Conservation (phyloP, 2,888 invertebrate genomes). For the Serripes groenlandicus region DNA sequence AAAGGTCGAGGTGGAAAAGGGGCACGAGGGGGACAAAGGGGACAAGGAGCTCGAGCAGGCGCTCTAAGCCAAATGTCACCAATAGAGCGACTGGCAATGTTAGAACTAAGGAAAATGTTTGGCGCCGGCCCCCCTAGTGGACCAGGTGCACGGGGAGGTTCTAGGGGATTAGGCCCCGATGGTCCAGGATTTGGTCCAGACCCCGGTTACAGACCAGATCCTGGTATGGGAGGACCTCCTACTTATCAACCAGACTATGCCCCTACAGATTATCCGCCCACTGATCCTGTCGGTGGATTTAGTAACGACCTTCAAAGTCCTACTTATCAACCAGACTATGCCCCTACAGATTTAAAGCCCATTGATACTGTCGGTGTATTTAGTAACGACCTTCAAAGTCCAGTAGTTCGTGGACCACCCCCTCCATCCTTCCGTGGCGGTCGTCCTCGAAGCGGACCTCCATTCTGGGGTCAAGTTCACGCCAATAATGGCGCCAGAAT, state of each 20-base stretch:
- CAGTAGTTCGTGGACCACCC: slow-evolving; percentile 15
- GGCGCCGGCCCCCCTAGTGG: not conserved
- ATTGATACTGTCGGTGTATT: not conserved
- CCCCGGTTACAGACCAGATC: not conserved
- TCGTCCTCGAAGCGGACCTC: not conserved
- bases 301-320: not conserved
- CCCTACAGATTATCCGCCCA: not conserved
- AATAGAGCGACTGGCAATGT: slow-evolving; percentile 2
- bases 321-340: not conserved
- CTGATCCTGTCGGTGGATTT: not conserved
- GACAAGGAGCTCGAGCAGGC: not conserved
- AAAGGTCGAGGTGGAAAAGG: slow-evolving; percentile 1
- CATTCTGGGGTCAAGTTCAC: not conserved
- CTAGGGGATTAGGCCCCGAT: too few species aligned
- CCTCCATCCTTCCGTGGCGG: slow-evolving; percentile 17
- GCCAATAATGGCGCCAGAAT: not conserved
- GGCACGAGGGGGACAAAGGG: not conserved
- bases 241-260: not conserved
- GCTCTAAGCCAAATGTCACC: not conserved
- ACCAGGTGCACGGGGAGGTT: not conserved
- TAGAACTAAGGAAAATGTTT: not conserved
- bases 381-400: not conserved
- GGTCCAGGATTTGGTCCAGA: not conserved
- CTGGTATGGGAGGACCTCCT: slow-evolving; percentile 6
- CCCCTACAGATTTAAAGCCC: not conserved